These are phyloP conservation scores for Agrotis clavis DNA, from an alignment of 2,888 invertebrate genomes.

Conservation along the genomic window DNA sequence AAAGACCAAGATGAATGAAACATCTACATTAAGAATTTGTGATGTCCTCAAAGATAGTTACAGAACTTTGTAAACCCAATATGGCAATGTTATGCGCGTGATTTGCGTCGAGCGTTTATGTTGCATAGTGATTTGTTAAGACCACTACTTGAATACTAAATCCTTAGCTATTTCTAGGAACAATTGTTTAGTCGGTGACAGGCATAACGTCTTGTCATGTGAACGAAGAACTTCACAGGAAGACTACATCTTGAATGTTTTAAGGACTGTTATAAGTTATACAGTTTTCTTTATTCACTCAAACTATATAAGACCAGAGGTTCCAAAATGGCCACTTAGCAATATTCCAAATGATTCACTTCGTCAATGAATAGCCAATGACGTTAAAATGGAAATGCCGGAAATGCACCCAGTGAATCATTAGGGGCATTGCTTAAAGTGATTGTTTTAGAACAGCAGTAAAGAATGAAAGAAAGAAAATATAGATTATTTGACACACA, in stretches of 20 bases:
- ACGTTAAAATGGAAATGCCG: no score
- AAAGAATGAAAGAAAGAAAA: no score
- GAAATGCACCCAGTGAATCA: no score
- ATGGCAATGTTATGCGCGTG: conserved; percentile 36
- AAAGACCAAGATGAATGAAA: no score
- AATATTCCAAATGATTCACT: no score
- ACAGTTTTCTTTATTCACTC: background rate
- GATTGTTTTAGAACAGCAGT: no score
- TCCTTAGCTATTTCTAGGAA: conserved; percentile 31
- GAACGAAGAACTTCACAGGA: background rate
- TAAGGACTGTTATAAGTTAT: background rate
- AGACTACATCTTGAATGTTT: background rate
- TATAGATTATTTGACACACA: no score
- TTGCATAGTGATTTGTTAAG: conserved; percentile 45
- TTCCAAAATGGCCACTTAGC: no score
- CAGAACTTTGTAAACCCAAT: conserved; percentile 7
- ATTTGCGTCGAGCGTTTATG: conserved; percentile 16
- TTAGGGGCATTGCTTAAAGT: no score
- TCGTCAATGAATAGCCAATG: no score
- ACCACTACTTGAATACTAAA: conserved; percentile 47
- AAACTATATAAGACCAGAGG: no score
- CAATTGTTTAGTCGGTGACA: background rate
- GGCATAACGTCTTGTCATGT: conserved; percentile 1
- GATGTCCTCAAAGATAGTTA: conserved; percentile 23
- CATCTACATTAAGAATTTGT: background rate